Evolutionary conservation across 2,888 invertebrate species (phyloP), one percentile per base, ranked within the genome.

Genomic region (Leptinotarsa haldemani): DNA sequence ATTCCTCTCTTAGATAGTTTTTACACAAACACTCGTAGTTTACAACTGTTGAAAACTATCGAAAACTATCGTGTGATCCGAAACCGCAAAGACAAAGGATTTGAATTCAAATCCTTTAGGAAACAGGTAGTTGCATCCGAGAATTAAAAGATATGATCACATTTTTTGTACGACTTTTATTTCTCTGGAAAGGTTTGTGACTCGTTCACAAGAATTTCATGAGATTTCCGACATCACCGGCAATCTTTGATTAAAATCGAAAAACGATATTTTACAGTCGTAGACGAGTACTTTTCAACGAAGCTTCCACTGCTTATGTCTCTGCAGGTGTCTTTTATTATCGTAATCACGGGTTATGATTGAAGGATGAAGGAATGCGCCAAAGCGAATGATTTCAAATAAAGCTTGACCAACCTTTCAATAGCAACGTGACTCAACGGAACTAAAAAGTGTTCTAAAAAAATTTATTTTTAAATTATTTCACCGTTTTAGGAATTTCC

Each of bases 321-420:
- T n/a, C 71, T 71, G 74, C 71, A 69, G 71, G 71, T 71, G 74
- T 71, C 74, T 74, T 74, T 74, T 71, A 74, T 74, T 53, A 65
- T 25, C 65, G 46, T 46, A 52, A 52, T 52, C 16, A 52, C 18
- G n/a, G 52, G 52, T 52, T 52, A 52, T 52, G 4, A 52, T 52
- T 16, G 52, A 16, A 52, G 9, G 16, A 16, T 18, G 5, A 52
- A 52, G 52, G 52, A 52, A 52, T 52, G 52, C 52, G n/a, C 52
- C 52, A 5, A 52, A 52, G 52, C 52, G 52, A 52, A 52, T 52
- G 15, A 52, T 52, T 52, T 52, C 7, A 16, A 52, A 18, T 52
- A 2, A 52, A 52, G 18, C 52, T 52, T 16, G 16, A 7, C 52
- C 18, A 18, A 52, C 7, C 9, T 52, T 52, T 18, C 16, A 18